Evolutionary conservation across 2,113 vertebrate species (phyloP).

Genomic region (Oxygymnocypris stewartii): DNA sequence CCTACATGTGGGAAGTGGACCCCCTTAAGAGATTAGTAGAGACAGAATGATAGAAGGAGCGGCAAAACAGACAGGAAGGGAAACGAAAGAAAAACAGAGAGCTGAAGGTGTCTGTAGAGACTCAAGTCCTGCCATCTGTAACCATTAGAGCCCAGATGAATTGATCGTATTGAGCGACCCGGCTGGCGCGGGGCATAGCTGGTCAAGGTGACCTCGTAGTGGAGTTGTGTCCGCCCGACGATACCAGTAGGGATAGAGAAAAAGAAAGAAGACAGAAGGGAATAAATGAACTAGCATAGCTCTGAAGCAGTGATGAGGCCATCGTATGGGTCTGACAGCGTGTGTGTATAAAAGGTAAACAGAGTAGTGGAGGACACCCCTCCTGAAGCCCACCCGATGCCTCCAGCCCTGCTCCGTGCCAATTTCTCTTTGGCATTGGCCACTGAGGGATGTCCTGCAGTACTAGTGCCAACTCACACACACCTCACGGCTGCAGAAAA

Average conservation of each 20-base stretch:
- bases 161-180: conserved; percentile 59
- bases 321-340: conserved; percentile 9
- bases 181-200: conserved; percentile 55
- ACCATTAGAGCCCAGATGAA: conserved; percentile 63
- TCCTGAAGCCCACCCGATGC: conserved; percentile 61
- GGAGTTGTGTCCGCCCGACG: conserved; percentile 17
- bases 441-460: conserved; percentile 82
- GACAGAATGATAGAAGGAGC: conserved; percentile 32
- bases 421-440: conserved; percentile 79
- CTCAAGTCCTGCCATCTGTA: conserved; percentile 59
- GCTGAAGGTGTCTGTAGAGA: conserved; percentile 57
- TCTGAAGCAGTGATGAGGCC: conserved; percentile 10
- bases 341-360: conserved; percentile 52
- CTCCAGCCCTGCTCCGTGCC: conserved; percentile 76
- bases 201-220: conserved; percentile 57
- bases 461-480: conserved; percentile 76
- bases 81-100: conserved; percentile 36
- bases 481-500: conserved; percentile 36
- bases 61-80: conserved; percentile 37
- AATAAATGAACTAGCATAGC: conserved; percentile 22
- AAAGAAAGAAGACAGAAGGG: conserved; percentile 1
- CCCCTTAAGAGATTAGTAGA: conserved; percentile 21
- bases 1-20: conserved; percentile 20
- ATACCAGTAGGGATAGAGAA: conserved; percentile 41
- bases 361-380: conserved; percentile 68